Evolutionary conservation across 1,140 invertebrate species (phyloP).

Genomic region (Phenacoccus solenopsis): DNA sequence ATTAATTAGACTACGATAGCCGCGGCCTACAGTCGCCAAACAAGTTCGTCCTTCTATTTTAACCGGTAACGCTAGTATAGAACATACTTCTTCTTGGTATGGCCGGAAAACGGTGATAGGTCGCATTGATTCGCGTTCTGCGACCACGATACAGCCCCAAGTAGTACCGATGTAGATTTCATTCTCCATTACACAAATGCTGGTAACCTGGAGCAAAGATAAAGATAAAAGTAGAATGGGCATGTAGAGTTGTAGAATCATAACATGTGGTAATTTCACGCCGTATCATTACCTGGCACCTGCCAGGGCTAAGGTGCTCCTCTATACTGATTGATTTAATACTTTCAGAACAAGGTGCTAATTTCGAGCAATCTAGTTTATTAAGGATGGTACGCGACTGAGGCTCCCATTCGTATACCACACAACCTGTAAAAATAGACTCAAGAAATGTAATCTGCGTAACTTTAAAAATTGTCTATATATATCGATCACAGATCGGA

Average conservation of each 20-base stretch:
- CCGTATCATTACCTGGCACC: constrained; percentile 50
- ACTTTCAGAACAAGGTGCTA: constrained; percentile 82
- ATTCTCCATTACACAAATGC: constrained; percentile 52
- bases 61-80: constrained; percentile 26
- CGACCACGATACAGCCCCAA: constrained; percentile 82
- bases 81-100: constrained; percentile 65
- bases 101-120: constrained; percentile 83
- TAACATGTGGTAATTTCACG: no score
- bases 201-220: constrained; percentile 48
- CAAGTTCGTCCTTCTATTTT: constrained; percentile 19
- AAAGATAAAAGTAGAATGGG: no score
- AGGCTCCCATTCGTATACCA: constrained; percentile 74
- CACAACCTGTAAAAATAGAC: constrained; percentile 43
- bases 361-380: constrained; percentile 79
- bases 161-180: constrained; percentile 78
- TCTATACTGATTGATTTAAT: constrained; percentile 83
- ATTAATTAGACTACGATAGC: constrained; percentile 62
- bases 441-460: background rate
- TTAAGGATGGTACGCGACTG: constrained; percentile 50
- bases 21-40: constrained; percentile 64
- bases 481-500: background rate
- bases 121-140: constrained; percentile 59
- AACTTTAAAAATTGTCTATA: background rate
- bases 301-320: constrained; percentile 63
- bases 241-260: no score